A percentile compares a stretch with the other conserved stretches of the same genome.
These are phyloP conservation scores for Stratiomys singularior DNA, from an alignment of 2,888 invertebrate species.

Conservation along the genomic window DNA sequence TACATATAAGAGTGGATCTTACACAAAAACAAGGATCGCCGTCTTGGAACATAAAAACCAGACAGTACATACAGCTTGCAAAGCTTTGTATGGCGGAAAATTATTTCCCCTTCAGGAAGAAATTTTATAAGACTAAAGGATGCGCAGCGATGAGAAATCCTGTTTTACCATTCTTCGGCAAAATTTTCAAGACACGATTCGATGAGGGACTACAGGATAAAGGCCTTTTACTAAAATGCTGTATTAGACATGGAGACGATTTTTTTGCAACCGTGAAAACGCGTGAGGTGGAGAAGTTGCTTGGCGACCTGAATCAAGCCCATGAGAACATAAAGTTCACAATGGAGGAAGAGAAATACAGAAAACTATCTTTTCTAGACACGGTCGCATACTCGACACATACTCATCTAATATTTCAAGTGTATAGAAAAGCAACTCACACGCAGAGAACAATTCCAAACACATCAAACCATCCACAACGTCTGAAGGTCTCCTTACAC, in stretches of 20 bases:
- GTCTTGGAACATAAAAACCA: neutral
- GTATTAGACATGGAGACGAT: neutral
- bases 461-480: too few relatives aligned
- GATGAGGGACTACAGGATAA: neutral
- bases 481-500: too few relatives aligned
- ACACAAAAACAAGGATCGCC: neutral
- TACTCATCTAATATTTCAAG: too few relatives aligned
- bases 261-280: neutral
- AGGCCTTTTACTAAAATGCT: neutral
- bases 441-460: too few relatives aligned
- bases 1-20: neutral
- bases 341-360: too few relatives aligned
- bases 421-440: too few relatives aligned
- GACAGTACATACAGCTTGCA: neutral
- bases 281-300: too few relatives aligned
- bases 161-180: neutral
- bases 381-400: too few relatives aligned
- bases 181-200: neutral
- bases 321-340: too few relatives aligned
- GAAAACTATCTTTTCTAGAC: too few relatives aligned
- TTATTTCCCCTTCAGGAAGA: neutral
- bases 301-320: too few relatives aligned
- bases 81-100: neutral
- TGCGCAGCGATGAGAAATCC: neutral
- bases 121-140: neutral